Conservation (phyloP, 2,888 invertebrate species). For the Polia nebulosa region DNA sequence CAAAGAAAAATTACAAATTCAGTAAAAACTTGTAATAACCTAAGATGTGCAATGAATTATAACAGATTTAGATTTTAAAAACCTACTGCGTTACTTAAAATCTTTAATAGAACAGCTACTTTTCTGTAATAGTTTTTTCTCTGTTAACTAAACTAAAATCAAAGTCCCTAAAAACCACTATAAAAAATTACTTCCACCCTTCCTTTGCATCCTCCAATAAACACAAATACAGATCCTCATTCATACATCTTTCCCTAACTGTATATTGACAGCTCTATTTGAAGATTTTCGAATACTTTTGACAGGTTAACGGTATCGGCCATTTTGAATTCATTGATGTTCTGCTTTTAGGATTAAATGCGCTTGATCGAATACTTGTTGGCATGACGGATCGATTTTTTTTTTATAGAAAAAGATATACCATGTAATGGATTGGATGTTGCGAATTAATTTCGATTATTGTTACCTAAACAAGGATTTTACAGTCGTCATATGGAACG, state of each 20-base stretch:
- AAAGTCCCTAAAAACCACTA: slow-evolving; percentile 33
- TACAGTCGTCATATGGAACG: slow-evolving; percentile 45
- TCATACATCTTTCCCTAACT: slow-evolving; percentile 59
- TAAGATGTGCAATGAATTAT: neutral
- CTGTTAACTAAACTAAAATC: neutral
- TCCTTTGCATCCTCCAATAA: slow-evolving; percentile 33
- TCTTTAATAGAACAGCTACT: neutral
- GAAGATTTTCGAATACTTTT: slow-evolving; percentile 55
- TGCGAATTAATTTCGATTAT: slow-evolving; percentile 68
- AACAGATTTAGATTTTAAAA: neutral
- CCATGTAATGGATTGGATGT: slow-evolving; percentile 60
- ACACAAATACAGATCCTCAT: slow-evolving; percentile 41
- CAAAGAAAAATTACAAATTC: too few species aligned
- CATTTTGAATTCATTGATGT: slow-evolving; percentile 62
- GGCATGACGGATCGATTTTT: slow-evolving; percentile 67
- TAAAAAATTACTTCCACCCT: slow-evolving; percentile 54
- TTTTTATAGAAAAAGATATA: slow-evolving; percentile 44
- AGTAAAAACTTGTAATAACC: too few species aligned
- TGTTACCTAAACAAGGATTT: slow-evolving; percentile 61
- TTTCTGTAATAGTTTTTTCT: neutral
- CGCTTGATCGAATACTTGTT: slow-evolving; percentile 69
- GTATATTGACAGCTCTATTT: slow-evolving; percentile 60
- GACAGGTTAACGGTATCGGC: slow-evolving; percentile 68
- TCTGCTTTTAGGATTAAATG: slow-evolving; percentile 65
- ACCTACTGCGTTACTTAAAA: neutral